Evolutionary conservation across 2,888 invertebrate species (phyloP), one percentile per base, ranked within the genome.

Genomic region (Epicampocera succincta): DNA sequence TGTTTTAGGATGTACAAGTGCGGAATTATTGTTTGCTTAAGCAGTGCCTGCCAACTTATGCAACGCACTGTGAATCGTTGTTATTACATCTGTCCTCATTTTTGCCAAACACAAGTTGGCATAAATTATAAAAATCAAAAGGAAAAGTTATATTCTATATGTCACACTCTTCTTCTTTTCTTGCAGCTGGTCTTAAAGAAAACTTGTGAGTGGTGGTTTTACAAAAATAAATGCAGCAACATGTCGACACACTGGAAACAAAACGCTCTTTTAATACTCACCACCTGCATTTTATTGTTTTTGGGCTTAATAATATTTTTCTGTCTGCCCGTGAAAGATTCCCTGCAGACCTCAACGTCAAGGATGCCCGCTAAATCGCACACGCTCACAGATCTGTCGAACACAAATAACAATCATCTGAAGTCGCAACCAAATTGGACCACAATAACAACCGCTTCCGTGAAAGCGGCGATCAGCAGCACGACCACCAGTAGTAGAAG

Each of bases 231-330:
- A 82, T 85, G 85, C 84, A 86, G 84, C 83, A 89, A 87, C 79
- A 90, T 90, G 90, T 89, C 90, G 61, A 87, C 88, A 52, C 86
- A 87, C 83, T 87, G 86, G 88, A 86, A 87, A 63, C 87, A 87
- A 66, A 85, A 87, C 63, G 85, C 84, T 79, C 85, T 84, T 74
- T 80, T 86, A 8, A 74, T 87, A 77, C 72, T 85, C 73, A 80
- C 84, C 78, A 83, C 84, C 52, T 83, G 85, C 78, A 81, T 86
- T 38, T 48, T 85, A 40, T 15, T 85, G 21, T 40, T 85, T 54
- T 76, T 87, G 74, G 83, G 87, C 38, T 73, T 86, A 40, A 73
- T 85, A 6, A 84, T 85, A 63, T 84, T 86, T 65, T 65, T 86
- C 44, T 85, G 84, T 83, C 72, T 86, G 84, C 84, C 85, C 29